phyloP scores from a whole-genome alignment of 2,888 invertebrate genomes.

The Noctua janthe region DNA sequence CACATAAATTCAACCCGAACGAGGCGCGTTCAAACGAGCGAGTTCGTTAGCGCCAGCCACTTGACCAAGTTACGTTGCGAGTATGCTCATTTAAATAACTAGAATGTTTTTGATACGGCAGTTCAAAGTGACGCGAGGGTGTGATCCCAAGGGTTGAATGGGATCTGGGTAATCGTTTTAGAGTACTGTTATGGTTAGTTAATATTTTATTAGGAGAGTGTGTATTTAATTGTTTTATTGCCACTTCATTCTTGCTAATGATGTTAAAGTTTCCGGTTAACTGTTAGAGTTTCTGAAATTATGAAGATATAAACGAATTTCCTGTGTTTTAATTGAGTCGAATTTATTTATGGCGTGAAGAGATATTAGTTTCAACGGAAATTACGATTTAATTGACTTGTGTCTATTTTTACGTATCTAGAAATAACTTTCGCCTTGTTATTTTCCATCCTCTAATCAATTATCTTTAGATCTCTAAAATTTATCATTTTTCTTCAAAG shows the following conservation, averaged over 20 bases:
- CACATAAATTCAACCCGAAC: slow-evolving; percentile 74
- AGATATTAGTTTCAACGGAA: background rate
- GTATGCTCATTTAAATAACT: slow-evolving; percentile 47
- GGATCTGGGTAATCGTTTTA: slow-evolving; percentile 51
- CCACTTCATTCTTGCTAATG: slow-evolving; percentile 27
- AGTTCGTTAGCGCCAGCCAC: slow-evolving; percentile 49
- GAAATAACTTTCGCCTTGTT: background rate
- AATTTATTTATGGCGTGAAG: background rate
- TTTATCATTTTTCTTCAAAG: background rate
- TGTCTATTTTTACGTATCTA: background rate
- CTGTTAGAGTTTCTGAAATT: slow-evolving; percentile 26
- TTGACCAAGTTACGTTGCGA: slow-evolving; percentile 46
- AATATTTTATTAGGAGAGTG: slow-evolving; percentile 46
- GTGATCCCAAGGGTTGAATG: slow-evolving; percentile 40
- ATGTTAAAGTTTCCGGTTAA: slow-evolving; percentile 11
- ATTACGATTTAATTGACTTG: background rate
- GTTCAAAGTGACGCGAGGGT: slow-evolving; percentile 22
- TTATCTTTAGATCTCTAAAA: background rate
- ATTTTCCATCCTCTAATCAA: background rate
- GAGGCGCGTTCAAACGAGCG: slow-evolving; percentile 61
- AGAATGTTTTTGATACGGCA: slow-evolving; percentile 25
- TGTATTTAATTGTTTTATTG: slow-evolving; percentile 51
- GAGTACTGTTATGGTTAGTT: slow-evolving; percentile 29
- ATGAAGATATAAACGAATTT: slow-evolving; percentile 4
- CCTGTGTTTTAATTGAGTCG: background rate